A percentile compares a stretch with the other conserved stretches of the same genome.
Conservation (phyloP, 1,140 invertebrate genomes). For the Brachionus angularis region DNA sequence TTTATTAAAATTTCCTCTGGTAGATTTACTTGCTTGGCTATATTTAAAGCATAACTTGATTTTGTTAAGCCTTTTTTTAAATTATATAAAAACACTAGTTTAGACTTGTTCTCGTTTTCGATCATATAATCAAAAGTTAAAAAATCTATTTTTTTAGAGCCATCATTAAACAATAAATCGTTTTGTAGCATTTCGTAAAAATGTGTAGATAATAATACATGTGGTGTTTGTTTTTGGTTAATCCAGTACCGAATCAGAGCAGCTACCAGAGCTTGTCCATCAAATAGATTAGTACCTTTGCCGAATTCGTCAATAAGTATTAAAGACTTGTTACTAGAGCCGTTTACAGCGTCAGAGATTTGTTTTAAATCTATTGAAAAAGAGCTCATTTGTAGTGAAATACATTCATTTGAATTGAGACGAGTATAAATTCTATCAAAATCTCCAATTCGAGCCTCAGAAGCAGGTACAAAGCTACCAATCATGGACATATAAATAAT, state of each 20-base stretch:
- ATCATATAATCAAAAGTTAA: constrained; percentile 21
- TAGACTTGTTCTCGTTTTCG: constrained; percentile 54
- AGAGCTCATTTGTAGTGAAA: constrained; percentile 83
- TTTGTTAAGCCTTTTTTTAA: constrained; percentile 60
- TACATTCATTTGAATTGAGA: constrained; percentile 84
- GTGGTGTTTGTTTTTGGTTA: constrained; percentile 64
- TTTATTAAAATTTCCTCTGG: not conserved
- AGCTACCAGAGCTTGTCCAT: constrained; percentile 72
- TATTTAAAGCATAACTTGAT: constrained; percentile 61
- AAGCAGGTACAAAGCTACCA: constrained; percentile 85
- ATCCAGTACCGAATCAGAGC: constrained; percentile 67
- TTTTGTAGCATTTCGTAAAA: constrained; percentile 65
- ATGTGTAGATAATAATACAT: constrained; percentile 73
- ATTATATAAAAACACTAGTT: constrained; percentile 65
- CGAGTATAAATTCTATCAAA: constrained; percentile 80
- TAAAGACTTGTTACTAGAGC: constrained; percentile 3
- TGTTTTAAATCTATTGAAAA: constrained; percentile 99
- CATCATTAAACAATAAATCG: constrained; percentile 52
- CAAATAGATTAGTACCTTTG: constrained; percentile 93
- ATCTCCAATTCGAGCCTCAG: constrained; percentile 66
- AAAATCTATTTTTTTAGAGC: constrained; percentile 47
- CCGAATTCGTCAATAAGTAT: constrained; percentile 95
- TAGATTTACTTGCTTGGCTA: not conserved
- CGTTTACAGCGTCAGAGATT: constrained; percentile 74
- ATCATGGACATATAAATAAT: constrained; percentile 83